Base-by-base conservation (phyloP, 1,140 invertebrate genomes). In the Riptortus pedestris region DNA sequence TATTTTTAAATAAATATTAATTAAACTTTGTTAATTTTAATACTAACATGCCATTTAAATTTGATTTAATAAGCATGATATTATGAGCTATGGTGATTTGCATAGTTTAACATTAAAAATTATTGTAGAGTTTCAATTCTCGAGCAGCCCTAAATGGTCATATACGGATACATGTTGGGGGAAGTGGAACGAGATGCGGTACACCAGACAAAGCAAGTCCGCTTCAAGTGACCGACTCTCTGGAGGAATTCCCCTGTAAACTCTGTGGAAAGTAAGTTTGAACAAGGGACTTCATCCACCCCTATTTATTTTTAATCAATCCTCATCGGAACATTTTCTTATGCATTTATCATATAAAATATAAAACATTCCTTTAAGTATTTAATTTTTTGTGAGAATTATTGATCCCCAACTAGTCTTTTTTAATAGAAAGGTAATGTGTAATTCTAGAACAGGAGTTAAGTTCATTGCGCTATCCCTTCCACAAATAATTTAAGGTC, bases 211-310 rank as follows among this genome's bases (percentile, higher is more conserved):
- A 75, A 59, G 69, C 72, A 64, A 31, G 51, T 26, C 52, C 67
- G 20, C 62, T 64, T n/a, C 58, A 57, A 24, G 58, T 67, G 28
- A 24, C 38, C 55, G 67, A 75, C 31, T 52, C 68, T 62, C 45
- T 70, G 18, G 78, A 79, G 64, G 74, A 83, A 71, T 86, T 89
- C 78, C 92, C 93, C 71, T 96, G 93, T 84, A 93, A 93, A 83
- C 87, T 96, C 75, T 96, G 93, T 86, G 91, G 91, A 83, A 95
- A 94, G 92, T 95, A 90, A 90, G 91, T 91, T 78, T 12, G n/a
- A 48, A n/a, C 18, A 59, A 59, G 57, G 12, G 57, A 12, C 28
- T 27, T 22, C 31, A 38, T 38, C 31, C 31, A 38, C 31, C 14
- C 14, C 31, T 38, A 38, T 38, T 38, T 38, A 38, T 38, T 38